Conservation (phyloP, 1,140 invertebrate genomes). For the Drosophila eugracilis region DNA sequence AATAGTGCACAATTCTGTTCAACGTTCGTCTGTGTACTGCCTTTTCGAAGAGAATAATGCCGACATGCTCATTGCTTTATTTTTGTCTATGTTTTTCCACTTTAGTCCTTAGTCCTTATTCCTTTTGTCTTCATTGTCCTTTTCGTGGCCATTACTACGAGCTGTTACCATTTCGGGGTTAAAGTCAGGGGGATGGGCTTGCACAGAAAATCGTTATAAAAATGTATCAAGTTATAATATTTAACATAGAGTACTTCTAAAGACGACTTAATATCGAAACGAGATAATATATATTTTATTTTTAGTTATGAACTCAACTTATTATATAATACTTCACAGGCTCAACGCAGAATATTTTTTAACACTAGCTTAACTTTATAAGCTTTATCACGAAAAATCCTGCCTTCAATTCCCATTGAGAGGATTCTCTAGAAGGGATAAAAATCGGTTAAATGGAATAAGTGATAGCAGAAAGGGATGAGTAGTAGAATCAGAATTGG, state of each 20-base stretch:
- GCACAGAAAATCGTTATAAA: not conserved
- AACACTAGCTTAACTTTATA: not conserved
- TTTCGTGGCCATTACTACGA: conserved; percentile 23
- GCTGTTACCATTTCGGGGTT: conserved; percentile 21
- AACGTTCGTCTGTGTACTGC: conserved; percentile 22
- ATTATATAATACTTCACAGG: no score
- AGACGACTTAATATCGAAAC: not conserved
- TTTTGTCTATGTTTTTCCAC: conserved; percentile 31
- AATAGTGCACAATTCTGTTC: conserved; percentile 52
- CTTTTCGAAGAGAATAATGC: not conserved
- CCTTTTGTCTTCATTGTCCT: conserved; percentile 26
- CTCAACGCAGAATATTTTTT: no score
- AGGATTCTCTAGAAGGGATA: not conserved
- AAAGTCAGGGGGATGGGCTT: not conserved
- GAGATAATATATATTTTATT: no score
- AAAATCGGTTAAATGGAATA: conserved; percentile 11
- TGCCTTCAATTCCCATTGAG: not conserved
- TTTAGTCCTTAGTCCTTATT: conserved; percentile 14
- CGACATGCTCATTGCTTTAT: conserved; percentile 27
- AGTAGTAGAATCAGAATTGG: conserved; percentile 10
- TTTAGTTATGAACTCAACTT: no score
- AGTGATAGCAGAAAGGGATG: conserved; percentile 7
- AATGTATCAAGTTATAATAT: not conserved
- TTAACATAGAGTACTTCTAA: not conserved
- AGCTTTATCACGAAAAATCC: not conserved